Evolutionary conservation across 2,797 vertebrate genomes (phyloP), one percentile per base, ranked within the genome.

Genomic region (Psittacula echo): DNA sequence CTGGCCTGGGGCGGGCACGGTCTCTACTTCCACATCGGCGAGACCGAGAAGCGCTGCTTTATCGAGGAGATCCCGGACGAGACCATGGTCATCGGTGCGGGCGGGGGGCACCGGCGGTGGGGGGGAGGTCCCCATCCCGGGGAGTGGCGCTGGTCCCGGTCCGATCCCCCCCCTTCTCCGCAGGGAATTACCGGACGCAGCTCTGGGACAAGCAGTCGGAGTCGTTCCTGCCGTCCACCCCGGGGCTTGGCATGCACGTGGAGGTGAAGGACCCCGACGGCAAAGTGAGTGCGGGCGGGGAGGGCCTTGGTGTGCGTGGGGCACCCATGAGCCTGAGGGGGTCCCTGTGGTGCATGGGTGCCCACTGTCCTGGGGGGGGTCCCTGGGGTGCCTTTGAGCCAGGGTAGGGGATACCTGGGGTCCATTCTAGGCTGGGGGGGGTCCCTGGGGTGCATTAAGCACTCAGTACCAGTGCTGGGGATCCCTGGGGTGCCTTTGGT

Each of bases 181-280:
- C 96, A 99, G 99, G 99, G 60, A 99, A 99, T 91, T 99, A 99
- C 97, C 97, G 98, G 85, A 99, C 99, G 23, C 99, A 99, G 96
- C 97, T 99, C 81, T 99, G 99, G 99, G 99, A 99, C 96, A 99
- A 99, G 77, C 98, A 99, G 95, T 97, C 97, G 0, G 96, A 97
- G 70, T 98, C 98, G 22, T 99, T 99, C 94, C 98, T 99, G 67
- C 99, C 99, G 14, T 98, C 99, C 82, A 99, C 99, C 5, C 99
- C 99, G 2, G 99, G 99, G 23, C 98, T 99, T 24, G 99, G 99
- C 58, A 99, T 99, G 99, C 99, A 99, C 5, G 99, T 99, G 8
- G 99, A 99, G 97, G 98, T 99, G 95, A 99, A 99, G 93, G 99
- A 99, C 95, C 99, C 99, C 1, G 99, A 99, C 5, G 97, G 98